phyloP scores from a whole-genome alignment of 2,888 invertebrate species.

The Electrophaes corylata region DNA sequence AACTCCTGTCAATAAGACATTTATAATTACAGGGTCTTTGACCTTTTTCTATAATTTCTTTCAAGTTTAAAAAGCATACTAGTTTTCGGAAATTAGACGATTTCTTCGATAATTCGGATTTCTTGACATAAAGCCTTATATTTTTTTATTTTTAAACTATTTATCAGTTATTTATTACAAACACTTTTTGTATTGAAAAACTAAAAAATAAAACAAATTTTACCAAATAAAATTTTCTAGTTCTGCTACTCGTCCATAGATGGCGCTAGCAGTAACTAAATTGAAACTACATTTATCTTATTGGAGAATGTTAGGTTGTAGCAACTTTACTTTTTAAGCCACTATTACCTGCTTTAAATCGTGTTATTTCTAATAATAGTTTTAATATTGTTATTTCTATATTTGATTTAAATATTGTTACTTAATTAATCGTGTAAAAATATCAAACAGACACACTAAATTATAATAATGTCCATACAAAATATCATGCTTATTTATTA shows the following conservation, averaged over 20 bases:
- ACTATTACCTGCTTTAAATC: neutral
- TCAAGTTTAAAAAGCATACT: neutral
- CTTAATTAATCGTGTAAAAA: no score
- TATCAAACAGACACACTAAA: no score
- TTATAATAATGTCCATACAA: no score
- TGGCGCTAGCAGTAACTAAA: constrained; percentile 61
- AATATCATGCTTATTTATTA: no score
- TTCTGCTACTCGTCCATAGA: constrained; percentile 72
- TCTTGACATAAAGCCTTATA: no score
- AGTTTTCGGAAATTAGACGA: no score
- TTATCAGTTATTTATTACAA: no score
- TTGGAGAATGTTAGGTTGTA: constrained; percentile 1
- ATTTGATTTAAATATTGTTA: no score
- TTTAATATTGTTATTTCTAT: no score
- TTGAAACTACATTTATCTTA: neutral
- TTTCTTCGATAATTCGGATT: no score
- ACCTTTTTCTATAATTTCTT: neutral
- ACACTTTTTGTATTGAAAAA: neutral
- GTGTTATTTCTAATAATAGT: neutral
- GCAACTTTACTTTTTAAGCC: no score
- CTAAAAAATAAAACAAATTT: neutral
- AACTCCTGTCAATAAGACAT: constrained; percentile 7
- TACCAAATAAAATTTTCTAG: constrained; percentile 37
- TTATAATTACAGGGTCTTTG: constrained; percentile 5
- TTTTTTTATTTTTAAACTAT: no score